Evolutionary conservation across 2,113 vertebrate genomes (phyloP).

Genomic region (Atractosteus spatula): DNA sequence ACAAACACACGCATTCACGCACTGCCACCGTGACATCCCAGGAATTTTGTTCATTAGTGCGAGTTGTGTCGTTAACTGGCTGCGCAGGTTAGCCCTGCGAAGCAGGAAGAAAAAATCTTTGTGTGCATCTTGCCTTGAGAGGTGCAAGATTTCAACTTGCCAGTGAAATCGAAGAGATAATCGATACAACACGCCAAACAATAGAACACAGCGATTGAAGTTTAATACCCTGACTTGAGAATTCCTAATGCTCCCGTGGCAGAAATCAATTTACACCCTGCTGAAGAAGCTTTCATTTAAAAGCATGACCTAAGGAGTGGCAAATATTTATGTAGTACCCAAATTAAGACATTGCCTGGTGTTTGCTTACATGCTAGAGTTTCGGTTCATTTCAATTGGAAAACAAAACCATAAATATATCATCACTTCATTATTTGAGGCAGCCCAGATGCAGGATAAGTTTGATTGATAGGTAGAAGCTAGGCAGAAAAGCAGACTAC

Average conservation of each 20-base stretch:
- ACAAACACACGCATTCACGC: too few relatives aligned
- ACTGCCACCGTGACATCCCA: too few relatives aligned
- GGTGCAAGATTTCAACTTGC: constrained; percentile 58
- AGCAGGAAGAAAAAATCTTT: constrained; percentile 33
- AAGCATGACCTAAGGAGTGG: constrained; percentile 33
- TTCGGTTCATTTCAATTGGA: neutral
- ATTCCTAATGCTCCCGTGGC: constrained; percentile 67
- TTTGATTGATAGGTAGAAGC: constrained; percentile 24
- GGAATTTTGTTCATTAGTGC: neutral
- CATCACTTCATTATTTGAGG: constrained; percentile 7
- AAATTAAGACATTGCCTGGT: constrained; percentile 15
- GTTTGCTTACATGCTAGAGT: neutral
- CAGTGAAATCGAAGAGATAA: constrained; percentile 70
- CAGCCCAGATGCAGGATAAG: neutral
- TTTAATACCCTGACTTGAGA: constrained; percentile 67
- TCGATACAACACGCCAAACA: constrained; percentile 69
- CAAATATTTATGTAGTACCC: constrained; percentile 41
- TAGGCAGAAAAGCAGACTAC: constrained; percentile 21
- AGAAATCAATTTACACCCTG: constrained; percentile 59
- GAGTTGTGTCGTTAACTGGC: constrained; percentile 17
- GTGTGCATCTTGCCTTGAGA: constrained; percentile 53
- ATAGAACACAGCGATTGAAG: constrained; percentile 70
- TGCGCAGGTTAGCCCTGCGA: constrained; percentile 58
- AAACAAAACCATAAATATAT: constrained; percentile 13
- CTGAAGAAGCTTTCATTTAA: constrained; percentile 41